Evolutionary conservation across 1,140 invertebrate species (phyloP), one percentile per base, ranked within the genome.

Genomic region (Colletes gigas): DNA sequence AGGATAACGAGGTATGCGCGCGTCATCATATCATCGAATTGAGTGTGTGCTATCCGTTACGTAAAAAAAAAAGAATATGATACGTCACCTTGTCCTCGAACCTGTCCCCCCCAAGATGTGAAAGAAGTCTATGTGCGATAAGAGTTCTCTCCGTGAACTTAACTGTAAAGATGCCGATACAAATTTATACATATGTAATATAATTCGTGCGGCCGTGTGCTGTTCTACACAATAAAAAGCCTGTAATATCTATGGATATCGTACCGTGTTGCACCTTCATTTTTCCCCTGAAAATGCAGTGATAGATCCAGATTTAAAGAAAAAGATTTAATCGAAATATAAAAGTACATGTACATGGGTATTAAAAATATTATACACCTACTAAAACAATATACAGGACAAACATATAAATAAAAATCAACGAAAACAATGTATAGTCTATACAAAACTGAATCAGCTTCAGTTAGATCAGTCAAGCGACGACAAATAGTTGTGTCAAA

Each of bases 171-270:
- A 91, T 88, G 88, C 89, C 86, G 86, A 91, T 89, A 88, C 88
- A 91, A 91, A 86, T 92, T 91, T 92, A 92, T 92, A 92, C 89
- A 92, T 92, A 92, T 92, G 91, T 92, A 92, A 92, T 92, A 92
- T 92, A 92, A 92, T 91, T 91, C 88, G 86, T 72, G 73, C 86
- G 88, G 84, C 84, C 65, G 63, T 52, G 84, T 85, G 88, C 84
- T 89, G 88, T 88, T 87, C 84, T 87, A 89, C 84, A 90, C 84
- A 91, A 86, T 91, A 91, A 91, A 85, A 89, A 90, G 84, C 86
- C 88, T 90, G 88, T 90, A 90, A 89, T 89, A 90, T 90, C 87
- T 88, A 65, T 62, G 62, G 71, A 59, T 15, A 60, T 21, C 15
- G 17, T 17, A 8, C n/a, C 15, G n/a, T 67, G 12, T 55, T 62